phyloP scores from a whole-genome alignment of 2,888 invertebrate species.

The Melanostoma scalare region DNA sequence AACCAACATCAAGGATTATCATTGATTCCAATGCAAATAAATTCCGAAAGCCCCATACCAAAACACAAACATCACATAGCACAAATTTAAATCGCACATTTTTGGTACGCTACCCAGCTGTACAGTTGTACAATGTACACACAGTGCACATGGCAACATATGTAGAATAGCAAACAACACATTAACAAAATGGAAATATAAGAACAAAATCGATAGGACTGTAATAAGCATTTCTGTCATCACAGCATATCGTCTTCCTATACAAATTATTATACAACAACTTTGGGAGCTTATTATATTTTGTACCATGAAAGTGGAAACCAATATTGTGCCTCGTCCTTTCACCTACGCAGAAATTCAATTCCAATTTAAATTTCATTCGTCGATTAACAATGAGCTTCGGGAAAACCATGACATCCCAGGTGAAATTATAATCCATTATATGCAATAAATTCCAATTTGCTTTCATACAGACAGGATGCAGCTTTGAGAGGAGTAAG shows the following conservation, averaged over 20 bases:
- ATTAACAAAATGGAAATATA: too few species aligned
- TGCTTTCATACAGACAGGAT: background rate
- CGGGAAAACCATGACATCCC: conserved; percentile 11
- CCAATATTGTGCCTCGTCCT: background rate
- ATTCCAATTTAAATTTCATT: conserved; percentile 7
- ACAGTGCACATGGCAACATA: too few species aligned
- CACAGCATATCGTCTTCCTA: too few species aligned
- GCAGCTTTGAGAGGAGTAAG: background rate
- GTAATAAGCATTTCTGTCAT: too few species aligned
- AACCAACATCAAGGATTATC: conserved; percentile 26
- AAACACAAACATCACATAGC: conserved; percentile 22
- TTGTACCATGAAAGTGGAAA: too few species aligned
- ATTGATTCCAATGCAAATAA: conserved; percentile 48
- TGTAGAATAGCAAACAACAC: too few species aligned
- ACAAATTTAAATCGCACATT: too few species aligned
- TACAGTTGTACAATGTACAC: too few species aligned
- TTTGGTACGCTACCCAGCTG: too few species aligned
- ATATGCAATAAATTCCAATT: conserved; percentile 18
- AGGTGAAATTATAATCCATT: conserved; percentile 9
- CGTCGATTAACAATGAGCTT: background rate
- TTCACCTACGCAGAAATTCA: background rate
- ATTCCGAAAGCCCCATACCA: conserved; percentile 9
- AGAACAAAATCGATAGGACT: too few species aligned
- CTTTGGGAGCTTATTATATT: too few species aligned
- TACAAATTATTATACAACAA: too few species aligned